A percentile compares a stretch with the other conserved stretches of the same genome.
Conservation (phyloP, 2,888 invertebrate species). For the Syrista parreyssii region DNA sequence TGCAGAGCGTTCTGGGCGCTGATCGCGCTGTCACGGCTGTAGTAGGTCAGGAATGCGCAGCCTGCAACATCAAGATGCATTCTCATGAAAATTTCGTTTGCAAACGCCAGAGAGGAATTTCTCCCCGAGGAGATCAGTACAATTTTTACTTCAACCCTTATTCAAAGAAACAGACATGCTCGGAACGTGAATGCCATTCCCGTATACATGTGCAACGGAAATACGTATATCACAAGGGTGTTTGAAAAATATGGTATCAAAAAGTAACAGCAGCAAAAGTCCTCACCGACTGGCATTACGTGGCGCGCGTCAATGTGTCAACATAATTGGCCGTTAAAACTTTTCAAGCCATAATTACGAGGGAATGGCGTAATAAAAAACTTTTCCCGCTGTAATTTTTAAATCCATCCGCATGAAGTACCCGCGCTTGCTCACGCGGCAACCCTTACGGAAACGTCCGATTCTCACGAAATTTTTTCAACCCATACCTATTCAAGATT, state of each 20-base stretch:
- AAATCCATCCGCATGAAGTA: conserved; percentile 7
- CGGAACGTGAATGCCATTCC: not conserved
- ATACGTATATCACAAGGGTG: not conserved
- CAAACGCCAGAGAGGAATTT: not conserved
- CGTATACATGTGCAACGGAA: not conserved
- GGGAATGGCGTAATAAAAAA: conserved; percentile 18
- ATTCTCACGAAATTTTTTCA: conserved; percentile 31
- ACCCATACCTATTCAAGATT: not conserved
- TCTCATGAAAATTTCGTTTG: conserved; percentile 1
- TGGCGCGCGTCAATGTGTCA: conserved; percentile 39
- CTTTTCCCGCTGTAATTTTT: conserved; percentile 37
- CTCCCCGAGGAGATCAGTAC: not conserved
- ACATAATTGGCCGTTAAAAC: conserved; percentile 43
- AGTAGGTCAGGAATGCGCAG: conserved; percentile 99
- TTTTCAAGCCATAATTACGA: conserved; percentile 40
- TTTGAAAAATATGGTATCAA: not conserved
- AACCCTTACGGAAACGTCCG: conserved; percentile 27
- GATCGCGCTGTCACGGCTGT: conserved; percentile 94
- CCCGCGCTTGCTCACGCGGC: not conserved
- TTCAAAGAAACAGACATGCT: not conserved
- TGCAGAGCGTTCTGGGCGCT: conserved; percentile 94
- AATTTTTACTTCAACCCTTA: not conserved
- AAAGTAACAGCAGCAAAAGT: not conserved
- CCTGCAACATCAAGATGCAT: conserved; percentile 72
- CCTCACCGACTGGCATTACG: conserved; percentile 28